phyloP scores from a whole-genome alignment of 2,113 vertebrate genomes.

The Esox niger region DNA sequence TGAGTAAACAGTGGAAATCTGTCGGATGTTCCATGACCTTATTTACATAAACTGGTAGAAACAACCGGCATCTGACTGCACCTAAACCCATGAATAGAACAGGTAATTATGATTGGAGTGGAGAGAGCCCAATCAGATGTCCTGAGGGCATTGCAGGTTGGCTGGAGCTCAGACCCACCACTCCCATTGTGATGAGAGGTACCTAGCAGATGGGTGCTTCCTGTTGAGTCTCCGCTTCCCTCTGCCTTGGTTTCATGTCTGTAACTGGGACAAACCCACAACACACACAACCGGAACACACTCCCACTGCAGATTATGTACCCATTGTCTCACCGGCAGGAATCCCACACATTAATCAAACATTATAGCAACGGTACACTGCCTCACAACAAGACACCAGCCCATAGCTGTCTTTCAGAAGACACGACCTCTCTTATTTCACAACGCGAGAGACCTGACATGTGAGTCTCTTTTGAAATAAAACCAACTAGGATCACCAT shows the following conservation, averaged over 20 bases:
- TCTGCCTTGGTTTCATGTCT: conserved; percentile 4
- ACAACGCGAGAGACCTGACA: too few relatives aligned
- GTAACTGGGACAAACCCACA: conserved; percentile 22
- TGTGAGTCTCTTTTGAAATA: too few relatives aligned
- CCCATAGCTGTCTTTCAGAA: neutral
- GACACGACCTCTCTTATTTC: too few relatives aligned
- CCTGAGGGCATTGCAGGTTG: neutral
- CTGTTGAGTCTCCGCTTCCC: neutral
- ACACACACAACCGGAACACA: neutral
- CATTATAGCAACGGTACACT: neutral
- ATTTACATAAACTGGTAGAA: conserved; percentile 8
- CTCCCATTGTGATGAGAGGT: neutral
- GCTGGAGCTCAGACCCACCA: neutral
- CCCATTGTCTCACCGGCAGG: neutral
- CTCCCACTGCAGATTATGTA: neutral
- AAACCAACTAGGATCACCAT: too few relatives aligned
- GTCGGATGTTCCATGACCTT: neutral
- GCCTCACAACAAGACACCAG: neutral
- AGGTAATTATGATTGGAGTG: conserved; percentile 17
- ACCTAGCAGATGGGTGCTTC: conserved; percentile 29
- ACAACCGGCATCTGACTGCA: neutral
- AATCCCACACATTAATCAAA: conserved; percentile 3
- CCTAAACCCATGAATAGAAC: conserved; percentile 9
- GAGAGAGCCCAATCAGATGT: conserved; percentile 7
- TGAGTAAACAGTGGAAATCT: conserved; percentile 25